Conservation (phyloP, 2,113 vertebrate species). For the Marcusenius ussheri region DNA sequence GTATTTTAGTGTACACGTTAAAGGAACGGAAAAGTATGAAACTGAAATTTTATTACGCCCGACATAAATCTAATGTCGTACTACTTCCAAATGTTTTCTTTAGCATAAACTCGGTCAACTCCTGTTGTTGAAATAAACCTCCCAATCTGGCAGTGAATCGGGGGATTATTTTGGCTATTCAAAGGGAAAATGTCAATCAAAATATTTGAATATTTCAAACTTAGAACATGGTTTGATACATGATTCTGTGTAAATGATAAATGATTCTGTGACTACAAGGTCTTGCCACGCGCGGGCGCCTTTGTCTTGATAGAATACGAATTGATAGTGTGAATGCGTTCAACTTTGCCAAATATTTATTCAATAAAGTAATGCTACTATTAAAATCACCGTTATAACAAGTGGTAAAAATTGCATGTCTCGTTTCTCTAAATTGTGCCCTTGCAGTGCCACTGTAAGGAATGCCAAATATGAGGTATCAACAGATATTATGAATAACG, state of each 20-base stretch:
- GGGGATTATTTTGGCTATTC: background rate
- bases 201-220: background rate
- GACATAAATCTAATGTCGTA: background rate
- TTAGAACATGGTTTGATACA: background rate
- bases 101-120: background rate
- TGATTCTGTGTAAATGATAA: background rate
- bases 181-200: background rate
- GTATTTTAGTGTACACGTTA: background rate
- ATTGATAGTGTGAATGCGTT: background rate
- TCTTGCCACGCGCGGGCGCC: background rate
- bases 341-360: background rate
- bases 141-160: background rate
- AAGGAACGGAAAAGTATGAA: background rate
- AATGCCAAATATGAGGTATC: background rate
- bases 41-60: background rate
- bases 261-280: background rate
- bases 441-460: background rate
- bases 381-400: background rate
- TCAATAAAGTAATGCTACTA: background rate
- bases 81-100: background rate
- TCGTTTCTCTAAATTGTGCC: background rate
- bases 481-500: background rate
- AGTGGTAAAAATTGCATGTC: background rate
- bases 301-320: background rate
- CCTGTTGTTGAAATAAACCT: background rate